Evolutionary conservation across 2,797 vertebrate species (phyloP), one percentile per base, ranked within the genome.

Genomic region (Moxostoma hubbsi): DNA sequence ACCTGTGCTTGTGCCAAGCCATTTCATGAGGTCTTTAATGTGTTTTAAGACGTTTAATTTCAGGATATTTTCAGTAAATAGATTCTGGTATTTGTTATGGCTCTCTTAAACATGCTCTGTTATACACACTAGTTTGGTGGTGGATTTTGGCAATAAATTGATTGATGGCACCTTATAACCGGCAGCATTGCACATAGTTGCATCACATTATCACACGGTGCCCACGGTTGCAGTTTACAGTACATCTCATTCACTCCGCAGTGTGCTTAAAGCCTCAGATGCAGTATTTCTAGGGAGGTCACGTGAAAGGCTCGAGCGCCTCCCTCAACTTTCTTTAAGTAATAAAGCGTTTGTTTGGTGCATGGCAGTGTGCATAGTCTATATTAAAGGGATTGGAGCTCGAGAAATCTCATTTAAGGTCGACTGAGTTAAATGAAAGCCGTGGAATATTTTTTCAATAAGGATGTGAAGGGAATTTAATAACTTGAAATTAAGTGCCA

Each of bases 401-500:
- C n/a, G 3, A 73, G 73, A 54, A 51, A 72, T 89, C 76, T 86
- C 80, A 87, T 84, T 82, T 68, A 85, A 79, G 79, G 70, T 80
- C 73, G 73, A 69, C 77, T 51, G 80, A 81, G 87, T 75, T 83
- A 81, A 86, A 89, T 87, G 87, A 89, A 90, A 81, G 83, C 64
- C 87, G 78, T 46, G 24, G 63, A 86, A 86, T 78, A 69, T 87
- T 87, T 90, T 80, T 90, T 18, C 82, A 88, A 92, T 91, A 89
- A 80, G 79, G 76, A 81, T 81, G 71, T 75, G 75, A 86, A 81
- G 87, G 84, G 75, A 89, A 90, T 89, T 84, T 79, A 90, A 90
- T 87, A 84, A 83, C 85, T 83, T 85, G 55, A 89, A 89, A 91
- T 90, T 85, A 91, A 90, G 89, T 87, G 88, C 80, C 82, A 77